Conservation (phyloP, 2,888 invertebrate genomes). For the Acronicta psi region DNA sequence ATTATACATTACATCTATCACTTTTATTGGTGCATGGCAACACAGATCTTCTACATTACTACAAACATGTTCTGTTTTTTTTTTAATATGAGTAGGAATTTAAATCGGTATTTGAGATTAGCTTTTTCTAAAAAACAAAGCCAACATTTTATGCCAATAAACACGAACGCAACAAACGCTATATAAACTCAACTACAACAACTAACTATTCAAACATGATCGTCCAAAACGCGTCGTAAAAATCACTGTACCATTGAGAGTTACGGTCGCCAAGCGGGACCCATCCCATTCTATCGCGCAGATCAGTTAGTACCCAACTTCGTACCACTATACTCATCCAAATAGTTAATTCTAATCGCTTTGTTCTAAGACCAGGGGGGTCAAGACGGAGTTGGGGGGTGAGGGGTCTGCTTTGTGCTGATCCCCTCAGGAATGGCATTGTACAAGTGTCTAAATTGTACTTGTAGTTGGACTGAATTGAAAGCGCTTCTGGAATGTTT, state of each 20-base stretch:
- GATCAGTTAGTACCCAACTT: slow-evolving; percentile 45
- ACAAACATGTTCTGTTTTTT: no score
- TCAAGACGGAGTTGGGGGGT: slow-evolving; percentile 36
- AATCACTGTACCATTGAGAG: slow-evolving; percentile 16
- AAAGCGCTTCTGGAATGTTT: slow-evolving; percentile 48
- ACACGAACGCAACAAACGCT: neutral
- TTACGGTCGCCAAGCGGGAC: slow-evolving; percentile 7
- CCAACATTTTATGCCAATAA: neutral
- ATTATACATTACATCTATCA: no score
- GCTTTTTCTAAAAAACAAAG: no score
- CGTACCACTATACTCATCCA: slow-evolving; percentile 24
- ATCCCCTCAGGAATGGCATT: slow-evolving; percentile 56
- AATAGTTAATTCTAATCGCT: slow-evolving; percentile 60
- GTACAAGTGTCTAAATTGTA: slow-evolving; percentile 55
- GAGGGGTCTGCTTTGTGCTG: slow-evolving; percentile 43
- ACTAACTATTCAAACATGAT: slow-evolving; percentile 4
- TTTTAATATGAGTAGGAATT: no score
- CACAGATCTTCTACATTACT: no score
- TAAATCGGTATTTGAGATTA: no score
- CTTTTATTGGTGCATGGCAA: no score
- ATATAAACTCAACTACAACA: slow-evolving; percentile 1
- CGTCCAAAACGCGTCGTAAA: slow-evolving; percentile 9
- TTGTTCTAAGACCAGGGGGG: slow-evolving; percentile 54
- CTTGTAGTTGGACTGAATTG: slow-evolving; percentile 48
- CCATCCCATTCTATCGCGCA: slow-evolving; percentile 29